These are phyloP conservation scores for western clawed frog (Xenopus tropicalis) DNA, from an alignment of 2,113 vertebrate species.

Conservation along the genomic window UCB_Xtro_10.0 CM004450.2:65947501-65948000, in stretches of 20 bases:
- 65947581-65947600: too few species aligned
- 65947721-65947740: conserved; percentile 21
- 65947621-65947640: not conserved
- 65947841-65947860: conserved; percentile 21
- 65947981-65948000: too few species aligned
- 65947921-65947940: conserved; percentile 23
- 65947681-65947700: conserved; percentile 10
- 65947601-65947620: too few species aligned
- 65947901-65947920: conserved; percentile 34
- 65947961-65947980: not conserved
- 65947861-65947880: conserved; percentile 30
- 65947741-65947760: conserved; percentile 17
- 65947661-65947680: not conserved
- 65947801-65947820: not conserved
- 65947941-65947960: conserved; percentile 17
- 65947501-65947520: too few species aligned
- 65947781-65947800: not conserved
- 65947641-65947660: not conserved
- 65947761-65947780: conserved; percentile 14
- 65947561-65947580: too few species aligned
- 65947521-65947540: too few species aligned
- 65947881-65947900: not conserved
- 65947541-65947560: too few species aligned
- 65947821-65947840: not conserved
- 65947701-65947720: conserved; percentile 9